These are phyloP conservation scores for Dugesia japonica DNA, from an alignment of 2,888 invertebrate genomes.

Conservation along the genomic window DNA sequence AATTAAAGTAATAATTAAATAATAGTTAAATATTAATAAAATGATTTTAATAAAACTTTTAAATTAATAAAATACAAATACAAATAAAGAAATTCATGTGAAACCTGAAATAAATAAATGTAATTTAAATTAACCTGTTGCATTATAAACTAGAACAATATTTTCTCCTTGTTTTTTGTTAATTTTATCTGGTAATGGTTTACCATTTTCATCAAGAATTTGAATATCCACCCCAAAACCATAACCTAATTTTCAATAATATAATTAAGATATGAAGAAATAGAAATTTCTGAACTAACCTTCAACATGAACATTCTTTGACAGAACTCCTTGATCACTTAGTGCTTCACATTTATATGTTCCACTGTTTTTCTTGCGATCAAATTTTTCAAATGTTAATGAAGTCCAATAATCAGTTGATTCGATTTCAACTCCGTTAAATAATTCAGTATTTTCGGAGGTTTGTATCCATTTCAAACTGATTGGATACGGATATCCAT, in stretches of 20 bases:
- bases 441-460: no score
- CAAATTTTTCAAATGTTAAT: not conserved
- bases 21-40: no score
- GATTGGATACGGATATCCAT: not conserved
- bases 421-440: not conserved
- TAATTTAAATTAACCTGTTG: no score
- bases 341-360: not conserved
- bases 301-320: not conserved
- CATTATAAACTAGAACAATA: not conserved
- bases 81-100: no score
- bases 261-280: no score
- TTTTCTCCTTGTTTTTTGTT: not conserved
- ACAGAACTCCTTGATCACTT: not conserved
- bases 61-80: no score
- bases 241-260: not conserved
- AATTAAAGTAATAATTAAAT: no score
- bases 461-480: not conserved
- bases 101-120: no score
- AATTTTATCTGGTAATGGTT: not conserved
- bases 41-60: no score
- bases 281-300: no score
- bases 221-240: not conserved
- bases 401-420: not conserved
- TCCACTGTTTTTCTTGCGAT: constrained; percentile 12
- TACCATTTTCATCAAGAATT: not conserved